Percentiles rank a stretch among this genome's conserved stretches.
Conservation (phyloP, 64 coral and sea anemone genomes). For the Dendronephthya gigantea region DNA sequence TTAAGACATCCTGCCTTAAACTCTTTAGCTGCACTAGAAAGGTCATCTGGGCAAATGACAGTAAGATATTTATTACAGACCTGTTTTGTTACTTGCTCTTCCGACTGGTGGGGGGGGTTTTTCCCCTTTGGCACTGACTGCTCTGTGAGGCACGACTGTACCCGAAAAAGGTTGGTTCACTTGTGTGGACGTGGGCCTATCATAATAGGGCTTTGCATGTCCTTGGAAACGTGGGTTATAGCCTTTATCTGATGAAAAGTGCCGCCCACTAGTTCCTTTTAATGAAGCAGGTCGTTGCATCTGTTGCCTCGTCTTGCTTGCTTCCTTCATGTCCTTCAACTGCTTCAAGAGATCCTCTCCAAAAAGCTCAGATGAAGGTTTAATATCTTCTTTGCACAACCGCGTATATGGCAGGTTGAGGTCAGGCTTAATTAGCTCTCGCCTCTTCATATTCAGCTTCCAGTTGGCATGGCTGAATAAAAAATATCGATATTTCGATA, state of each 20-base stretch:
- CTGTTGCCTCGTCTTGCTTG: not conserved
- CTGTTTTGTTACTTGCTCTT: slow-evolving; percentile 21
- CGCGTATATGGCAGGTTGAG: slow-evolving; percentile 33
- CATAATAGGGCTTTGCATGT: not conserved
- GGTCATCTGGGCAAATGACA: not conserved
- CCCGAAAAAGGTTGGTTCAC: not conserved
- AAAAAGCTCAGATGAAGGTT: not conserved
- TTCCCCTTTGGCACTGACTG: not conserved
- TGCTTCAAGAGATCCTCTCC: not conserved
- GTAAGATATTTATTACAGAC: not conserved
- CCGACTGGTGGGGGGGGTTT: not conserved
- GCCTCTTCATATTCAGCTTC: not conserved
- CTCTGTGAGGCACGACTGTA: not conserved
- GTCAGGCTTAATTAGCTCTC: slow-evolving; percentile 27
- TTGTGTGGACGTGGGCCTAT: too few species aligned
- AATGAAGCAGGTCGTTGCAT: not conserved
- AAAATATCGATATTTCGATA: too few species aligned
- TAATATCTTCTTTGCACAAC: slow-evolving; percentile 25
- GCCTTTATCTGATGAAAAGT: not conserved
- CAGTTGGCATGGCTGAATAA: not conserved
- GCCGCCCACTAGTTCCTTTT: not conserved
- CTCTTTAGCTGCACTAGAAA: not conserved
- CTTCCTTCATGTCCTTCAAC: not conserved
- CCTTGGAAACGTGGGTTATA: not conserved
- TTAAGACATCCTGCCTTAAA: slow-evolving; percentile 9